Evolutionary conservation across 2,113 vertebrate genomes (phyloP).

Genomic region (Parus major): DNA sequence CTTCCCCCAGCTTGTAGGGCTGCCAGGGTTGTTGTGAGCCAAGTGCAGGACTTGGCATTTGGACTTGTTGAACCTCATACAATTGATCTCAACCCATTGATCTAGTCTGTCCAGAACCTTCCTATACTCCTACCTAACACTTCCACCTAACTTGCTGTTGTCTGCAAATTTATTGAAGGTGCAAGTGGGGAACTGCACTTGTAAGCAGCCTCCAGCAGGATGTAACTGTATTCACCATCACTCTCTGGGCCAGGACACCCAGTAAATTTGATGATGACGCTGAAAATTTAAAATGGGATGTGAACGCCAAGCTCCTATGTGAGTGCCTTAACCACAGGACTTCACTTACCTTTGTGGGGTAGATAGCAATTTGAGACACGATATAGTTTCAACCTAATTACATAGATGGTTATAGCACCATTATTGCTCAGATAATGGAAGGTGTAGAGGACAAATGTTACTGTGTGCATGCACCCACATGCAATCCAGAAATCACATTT

Average conservation of each 20-base stretch:
- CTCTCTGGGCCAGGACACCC: rapidly evolving
- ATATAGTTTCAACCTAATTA: not conserved
- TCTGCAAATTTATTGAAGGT: not conserved
- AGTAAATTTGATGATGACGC: not conserved
- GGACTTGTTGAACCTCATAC: not conserved
- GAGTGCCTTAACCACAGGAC: not conserved
- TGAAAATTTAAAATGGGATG: not conserved
- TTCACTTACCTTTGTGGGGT: not conserved
- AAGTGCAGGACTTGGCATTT: not conserved
- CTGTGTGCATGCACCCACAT: not conserved
- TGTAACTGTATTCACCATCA: not conserved
- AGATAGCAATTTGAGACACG: not conserved
- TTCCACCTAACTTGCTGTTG: not conserved
- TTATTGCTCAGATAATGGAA: not conserved
- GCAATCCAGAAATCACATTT: not conserved
- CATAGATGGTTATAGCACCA: not conserved
- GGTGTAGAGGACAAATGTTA: not conserved
- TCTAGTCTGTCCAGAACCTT: not conserved
- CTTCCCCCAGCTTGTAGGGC: not conserved
- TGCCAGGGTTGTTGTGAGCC: not conserved
- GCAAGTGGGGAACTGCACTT: not conserved
- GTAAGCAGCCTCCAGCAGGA: not conserved
- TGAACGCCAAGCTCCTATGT: not conserved
- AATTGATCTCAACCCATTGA: rapidly evolving
- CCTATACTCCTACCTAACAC: not conserved